These are phyloP conservation scores for Tigriopus japonicus DNA, from an alignment of 1,140 invertebrate species.

Conservation along the genomic window DNA sequence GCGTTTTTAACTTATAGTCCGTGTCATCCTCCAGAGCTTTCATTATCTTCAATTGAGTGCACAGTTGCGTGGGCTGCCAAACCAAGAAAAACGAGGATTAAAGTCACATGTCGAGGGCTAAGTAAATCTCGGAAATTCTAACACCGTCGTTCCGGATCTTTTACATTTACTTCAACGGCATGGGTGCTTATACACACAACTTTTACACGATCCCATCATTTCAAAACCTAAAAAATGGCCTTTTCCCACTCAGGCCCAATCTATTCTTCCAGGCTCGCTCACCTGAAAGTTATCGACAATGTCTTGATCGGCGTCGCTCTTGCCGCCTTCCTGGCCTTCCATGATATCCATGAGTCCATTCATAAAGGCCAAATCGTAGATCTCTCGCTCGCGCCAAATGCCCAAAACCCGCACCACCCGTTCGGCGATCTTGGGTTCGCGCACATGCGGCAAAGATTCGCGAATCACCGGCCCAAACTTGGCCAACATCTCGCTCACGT, in stretches of 20 bases:
- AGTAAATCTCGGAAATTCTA: too few species aligned
- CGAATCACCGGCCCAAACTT: constrained; percentile 75
- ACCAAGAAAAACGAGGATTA: background rate
- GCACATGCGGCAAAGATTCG: constrained; percentile 69
- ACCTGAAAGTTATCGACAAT: constrained; percentile 4
- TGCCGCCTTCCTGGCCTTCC: constrained; percentile 19
- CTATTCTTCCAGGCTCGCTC: too few species aligned
- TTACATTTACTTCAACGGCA: too few species aligned
- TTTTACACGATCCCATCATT: too few species aligned
- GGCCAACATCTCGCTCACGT: constrained; percentile 56
- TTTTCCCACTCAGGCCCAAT: too few species aligned
- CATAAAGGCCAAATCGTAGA: constrained; percentile 68
- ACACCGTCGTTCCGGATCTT: too few species aligned
- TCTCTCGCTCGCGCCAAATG: constrained; percentile 74
- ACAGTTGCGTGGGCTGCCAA: constrained; percentile 9
- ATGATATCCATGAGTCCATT: constrained; percentile 56
- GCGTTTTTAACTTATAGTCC: constrained; percentile 13
- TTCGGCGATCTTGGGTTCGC: constrained; percentile 65
- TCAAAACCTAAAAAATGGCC: too few species aligned
- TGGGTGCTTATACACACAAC: too few species aligned
- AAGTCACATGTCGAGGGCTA: too few species aligned
- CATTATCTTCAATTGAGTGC: constrained; percentile 12
- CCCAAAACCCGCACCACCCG: constrained; percentile 71
- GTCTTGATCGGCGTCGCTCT: background rate
- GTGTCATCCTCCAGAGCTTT: constrained; percentile 15